Conservation (phyloP, 2,888 invertebrate genomes). For the Acronicta aceris region DNA sequence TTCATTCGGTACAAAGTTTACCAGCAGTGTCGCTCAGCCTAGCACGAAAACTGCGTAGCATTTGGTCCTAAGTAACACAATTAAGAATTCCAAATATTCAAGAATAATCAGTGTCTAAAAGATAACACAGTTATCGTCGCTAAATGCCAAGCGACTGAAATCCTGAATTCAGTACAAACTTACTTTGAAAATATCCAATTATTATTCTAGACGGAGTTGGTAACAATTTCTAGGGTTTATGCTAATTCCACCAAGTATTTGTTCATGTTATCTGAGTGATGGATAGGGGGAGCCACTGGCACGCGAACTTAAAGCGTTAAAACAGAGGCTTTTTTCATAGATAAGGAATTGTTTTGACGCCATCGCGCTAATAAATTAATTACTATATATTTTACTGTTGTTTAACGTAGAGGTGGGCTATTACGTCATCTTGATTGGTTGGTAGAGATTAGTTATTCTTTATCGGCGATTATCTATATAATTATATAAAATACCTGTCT, state of each 20-base stretch:
- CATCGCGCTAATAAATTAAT: conserved; percentile 51
- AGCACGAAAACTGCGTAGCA: background rate
- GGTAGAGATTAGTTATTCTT: conserved; percentile 14
- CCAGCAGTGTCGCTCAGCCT: background rate
- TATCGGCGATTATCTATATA: background rate
- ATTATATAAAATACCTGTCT: no score
- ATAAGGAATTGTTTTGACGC: conserved; percentile 54
- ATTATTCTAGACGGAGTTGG: conserved; percentile 65
- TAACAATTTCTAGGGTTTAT: conserved; percentile 76
- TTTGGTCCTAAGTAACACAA: conserved; percentile 14
- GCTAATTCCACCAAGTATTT: conserved; percentile 76
- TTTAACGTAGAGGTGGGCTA: conserved; percentile 33
- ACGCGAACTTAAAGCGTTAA: conserved; percentile 66
- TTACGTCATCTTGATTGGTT: conserved; percentile 41
- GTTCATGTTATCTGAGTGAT: conserved; percentile 80
- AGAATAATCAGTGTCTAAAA: conserved; percentile 34
- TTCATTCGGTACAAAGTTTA: background rate
- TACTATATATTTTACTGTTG: conserved; percentile 48
- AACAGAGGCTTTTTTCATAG: conserved; percentile 51
- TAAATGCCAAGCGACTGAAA: conserved; percentile 53
- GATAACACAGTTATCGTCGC: conserved; percentile 32
- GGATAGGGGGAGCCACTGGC: conserved; percentile 72
- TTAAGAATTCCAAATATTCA: conserved; percentile 35
- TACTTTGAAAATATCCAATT: conserved; percentile 57
- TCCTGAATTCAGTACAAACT: conserved; percentile 28